Evolutionary conservation across 2,797 vertebrate genomes (phyloP).

Genomic region (Champsocephalus gunnari): DNA sequence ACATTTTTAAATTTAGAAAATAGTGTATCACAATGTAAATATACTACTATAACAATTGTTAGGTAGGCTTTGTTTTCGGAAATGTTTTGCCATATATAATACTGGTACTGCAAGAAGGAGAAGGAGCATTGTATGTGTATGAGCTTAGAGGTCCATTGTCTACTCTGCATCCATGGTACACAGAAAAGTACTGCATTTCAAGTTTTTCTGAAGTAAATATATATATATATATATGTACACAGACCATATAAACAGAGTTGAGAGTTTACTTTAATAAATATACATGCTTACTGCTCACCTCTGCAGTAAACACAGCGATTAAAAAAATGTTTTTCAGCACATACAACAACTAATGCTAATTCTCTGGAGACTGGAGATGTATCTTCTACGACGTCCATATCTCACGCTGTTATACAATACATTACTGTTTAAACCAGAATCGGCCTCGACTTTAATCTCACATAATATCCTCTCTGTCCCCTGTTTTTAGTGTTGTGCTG

Average conservation of each 20-base stretch:
- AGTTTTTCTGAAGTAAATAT: background rate
- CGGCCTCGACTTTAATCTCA: constrained; percentile 9
- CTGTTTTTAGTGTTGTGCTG: constrained; percentile 4
- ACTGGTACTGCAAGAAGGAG: background rate
- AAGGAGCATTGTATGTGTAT: background rate
- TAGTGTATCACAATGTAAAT: background rate
- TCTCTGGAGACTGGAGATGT: background rate
- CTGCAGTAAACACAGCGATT: constrained; percentile 25
- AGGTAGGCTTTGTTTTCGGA: background rate
- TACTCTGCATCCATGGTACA: background rate
- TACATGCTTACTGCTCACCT: background rate
- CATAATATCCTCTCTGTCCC: background rate
- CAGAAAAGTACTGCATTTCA: background rate
- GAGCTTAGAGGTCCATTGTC: background rate
- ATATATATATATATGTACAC: no score
- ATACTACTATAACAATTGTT: background rate
- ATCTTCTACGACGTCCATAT: background rate
- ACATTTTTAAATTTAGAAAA: background rate
- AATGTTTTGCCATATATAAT: background rate
- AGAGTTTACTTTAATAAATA: constrained; percentile 2
- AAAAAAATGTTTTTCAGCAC: constrained; percentile 18
- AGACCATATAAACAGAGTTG: no score
- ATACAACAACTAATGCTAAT: constrained; percentile 5
- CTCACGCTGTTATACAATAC: background rate
- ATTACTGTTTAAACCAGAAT: constrained; percentile 35